Conservation (phyloP, 1,140 invertebrate species). For the Nautilus pompilius region DNA sequence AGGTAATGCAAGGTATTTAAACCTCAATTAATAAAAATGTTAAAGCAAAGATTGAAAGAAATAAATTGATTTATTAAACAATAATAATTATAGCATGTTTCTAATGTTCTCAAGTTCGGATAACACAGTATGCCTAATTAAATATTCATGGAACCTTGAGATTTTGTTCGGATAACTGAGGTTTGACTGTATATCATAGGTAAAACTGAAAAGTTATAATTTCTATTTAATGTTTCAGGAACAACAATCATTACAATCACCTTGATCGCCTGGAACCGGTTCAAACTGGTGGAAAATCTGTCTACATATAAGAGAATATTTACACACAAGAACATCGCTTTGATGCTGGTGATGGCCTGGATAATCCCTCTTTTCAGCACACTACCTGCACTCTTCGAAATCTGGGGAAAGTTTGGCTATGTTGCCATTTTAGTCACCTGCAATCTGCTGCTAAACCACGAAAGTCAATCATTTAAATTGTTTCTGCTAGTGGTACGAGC, state of each 20-base stretch:
- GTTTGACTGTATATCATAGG: too few relatives aligned
- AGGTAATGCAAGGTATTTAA: too few relatives aligned
- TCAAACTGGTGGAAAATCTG: conserved; percentile 27
- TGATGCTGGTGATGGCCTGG: conserved; percentile 28
- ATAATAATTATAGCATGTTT: too few relatives aligned
- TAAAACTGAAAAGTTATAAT: too few relatives aligned
- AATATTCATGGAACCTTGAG: too few relatives aligned
- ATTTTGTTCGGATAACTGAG: too few relatives aligned
- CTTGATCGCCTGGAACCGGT: conserved; percentile 34
- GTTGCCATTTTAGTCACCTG: conserved; percentile 29
- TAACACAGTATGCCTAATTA: too few relatives aligned
- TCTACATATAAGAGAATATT: conserved; percentile 20
- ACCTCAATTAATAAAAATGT: too few relatives aligned
- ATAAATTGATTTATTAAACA: too few relatives aligned
- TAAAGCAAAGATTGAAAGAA: too few relatives aligned
- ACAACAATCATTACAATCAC: conserved; percentile 38
- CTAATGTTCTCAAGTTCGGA: too few relatives aligned
- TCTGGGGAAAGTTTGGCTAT: conserved; percentile 32
- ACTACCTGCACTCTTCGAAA: conserved; percentile 20
- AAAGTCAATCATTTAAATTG: conserved; percentile 29
- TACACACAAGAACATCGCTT: conserved; percentile 11
- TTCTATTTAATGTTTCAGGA: too few relatives aligned
- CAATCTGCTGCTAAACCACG: conserved; percentile 30
- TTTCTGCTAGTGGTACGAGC: conserved; percentile 31
- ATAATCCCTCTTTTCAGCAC: conserved; percentile 20